Evolutionary conservation across 2,797 vertebrate genomes (phyloP).

Genomic region (Echiichthys vipera): DNA sequence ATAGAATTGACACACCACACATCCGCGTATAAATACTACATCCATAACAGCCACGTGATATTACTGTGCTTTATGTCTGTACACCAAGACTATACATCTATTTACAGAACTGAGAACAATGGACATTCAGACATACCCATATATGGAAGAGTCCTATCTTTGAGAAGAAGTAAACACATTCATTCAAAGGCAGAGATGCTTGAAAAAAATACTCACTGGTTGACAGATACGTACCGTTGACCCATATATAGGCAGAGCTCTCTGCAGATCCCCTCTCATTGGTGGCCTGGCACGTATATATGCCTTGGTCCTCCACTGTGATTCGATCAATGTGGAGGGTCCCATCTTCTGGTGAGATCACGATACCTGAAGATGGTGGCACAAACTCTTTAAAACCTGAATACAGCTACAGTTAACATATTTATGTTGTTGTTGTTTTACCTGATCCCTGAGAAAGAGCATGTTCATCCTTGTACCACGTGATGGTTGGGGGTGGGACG

Average conservation of each 20-base stretch:
- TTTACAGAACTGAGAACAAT: slow-evolving; percentile 65
- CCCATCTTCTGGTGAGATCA: slow-evolving; percentile 88
- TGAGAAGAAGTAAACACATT: slow-evolving; percentile 26
- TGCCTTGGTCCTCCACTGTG: slow-evolving; percentile 91
- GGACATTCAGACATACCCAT: slow-evolving; percentile 40
- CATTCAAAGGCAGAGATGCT: slow-evolving; percentile 22
- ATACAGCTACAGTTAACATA: background rate
- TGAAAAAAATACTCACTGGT: background rate
- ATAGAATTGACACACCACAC: slow-evolving; percentile 43
- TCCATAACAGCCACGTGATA: slow-evolving; percentile 35
- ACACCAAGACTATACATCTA: slow-evolving; percentile 42
- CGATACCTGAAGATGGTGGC: slow-evolving; percentile 85
- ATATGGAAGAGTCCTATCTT: slow-evolving; percentile 47
- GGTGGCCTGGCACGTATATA: slow-evolving; percentile 91
- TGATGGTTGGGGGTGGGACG: slow-evolving; percentile 88
- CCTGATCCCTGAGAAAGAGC: slow-evolving; percentile 90
- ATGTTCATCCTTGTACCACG: slow-evolving; percentile 93
- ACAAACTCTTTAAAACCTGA: slow-evolving; percentile 1
- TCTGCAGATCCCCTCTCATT: slow-evolving; percentile 91
- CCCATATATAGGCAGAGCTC: slow-evolving; percentile 90
- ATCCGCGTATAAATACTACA: slow-evolving; percentile 31
- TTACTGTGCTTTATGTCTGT: slow-evolving; percentile 15
- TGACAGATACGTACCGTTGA: slow-evolving; percentile 86
- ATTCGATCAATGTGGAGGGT: slow-evolving; percentile 93
- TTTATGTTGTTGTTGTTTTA: slow-evolving; percentile 67